phyloP scores from a whole-genome alignment of 2,113 vertebrate genomes.

The Reinhardtius hippoglossoides region DNA sequence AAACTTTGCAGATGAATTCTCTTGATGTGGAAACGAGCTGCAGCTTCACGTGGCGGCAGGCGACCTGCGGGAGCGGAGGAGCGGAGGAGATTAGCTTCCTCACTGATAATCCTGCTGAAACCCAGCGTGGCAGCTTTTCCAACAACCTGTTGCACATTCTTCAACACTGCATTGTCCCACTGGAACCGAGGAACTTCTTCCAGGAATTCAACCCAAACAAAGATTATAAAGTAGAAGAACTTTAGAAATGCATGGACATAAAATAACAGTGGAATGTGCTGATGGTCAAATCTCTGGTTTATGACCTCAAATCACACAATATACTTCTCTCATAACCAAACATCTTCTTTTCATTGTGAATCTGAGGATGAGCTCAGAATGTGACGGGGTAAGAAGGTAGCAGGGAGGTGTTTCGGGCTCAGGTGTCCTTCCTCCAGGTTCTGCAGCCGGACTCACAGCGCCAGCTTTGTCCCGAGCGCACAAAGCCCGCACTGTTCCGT shows the following conservation, averaged over 20 bases:
- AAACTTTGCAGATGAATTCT: too few relatives aligned
- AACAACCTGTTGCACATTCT: conserved; percentile 35
- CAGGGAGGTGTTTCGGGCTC: conserved; percentile 50
- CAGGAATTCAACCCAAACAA: conserved; percentile 1
- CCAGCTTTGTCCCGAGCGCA: conserved; percentile 75
- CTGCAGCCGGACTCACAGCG: conserved; percentile 67
- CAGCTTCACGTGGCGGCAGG: not conserved
- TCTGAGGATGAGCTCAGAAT: conserved; percentile 21
- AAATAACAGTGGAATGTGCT: too few relatives aligned
- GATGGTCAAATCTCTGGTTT: too few relatives aligned
- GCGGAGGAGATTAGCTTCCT: conserved; percentile 30
- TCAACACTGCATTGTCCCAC: rapidly evolving
- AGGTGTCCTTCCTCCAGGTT: conserved; percentile 72
- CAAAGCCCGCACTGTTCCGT: conserved; percentile 78
- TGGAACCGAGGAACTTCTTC: not conserved
- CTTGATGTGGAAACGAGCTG: not conserved
- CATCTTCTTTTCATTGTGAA: not conserved
- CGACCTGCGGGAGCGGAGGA: not conserved
- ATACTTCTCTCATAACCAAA: too few relatives aligned
- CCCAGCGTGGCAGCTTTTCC: conserved; percentile 1
- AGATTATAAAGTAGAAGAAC: not conserved
- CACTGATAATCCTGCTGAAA: conserved; percentile 37
- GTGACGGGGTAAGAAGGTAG: not conserved
- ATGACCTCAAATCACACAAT: too few relatives aligned
- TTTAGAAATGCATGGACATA: not conserved